Conservation (phyloP, 2,113 vertebrate species). For the Centropus unirufus region DNA sequence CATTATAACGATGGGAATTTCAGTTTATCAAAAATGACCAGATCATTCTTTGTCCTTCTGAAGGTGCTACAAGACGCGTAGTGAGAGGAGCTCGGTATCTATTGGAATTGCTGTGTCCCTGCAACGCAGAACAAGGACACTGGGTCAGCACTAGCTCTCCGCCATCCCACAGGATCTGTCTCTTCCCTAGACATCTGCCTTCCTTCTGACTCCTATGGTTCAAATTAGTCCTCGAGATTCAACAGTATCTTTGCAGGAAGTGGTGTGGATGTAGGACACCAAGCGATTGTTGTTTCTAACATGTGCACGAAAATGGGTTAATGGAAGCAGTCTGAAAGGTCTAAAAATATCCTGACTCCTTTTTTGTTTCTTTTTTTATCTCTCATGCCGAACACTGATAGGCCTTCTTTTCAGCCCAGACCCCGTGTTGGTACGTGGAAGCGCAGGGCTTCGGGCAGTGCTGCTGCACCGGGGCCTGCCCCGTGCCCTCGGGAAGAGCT, state of each 20-base stretch:
- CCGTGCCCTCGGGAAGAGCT: neutral
- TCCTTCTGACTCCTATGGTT: neutral
- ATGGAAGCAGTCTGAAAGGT: neutral
- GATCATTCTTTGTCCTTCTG: neutral
- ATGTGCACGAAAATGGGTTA: neutral
- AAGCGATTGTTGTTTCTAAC: neutral
- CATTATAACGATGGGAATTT: neutral
- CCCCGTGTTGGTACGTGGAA: neutral
- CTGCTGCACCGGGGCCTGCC: neutral
- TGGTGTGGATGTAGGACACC: neutral
- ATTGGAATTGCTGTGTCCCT: neutral
- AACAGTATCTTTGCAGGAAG: neutral
- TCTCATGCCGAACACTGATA: neutral
- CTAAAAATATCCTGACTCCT: neutral
- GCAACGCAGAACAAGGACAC: neutral
- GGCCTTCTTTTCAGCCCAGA: neutral
- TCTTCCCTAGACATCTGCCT: neutral
- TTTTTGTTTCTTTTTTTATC: neutral
- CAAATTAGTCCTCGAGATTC: neutral
- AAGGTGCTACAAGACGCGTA: neutral
- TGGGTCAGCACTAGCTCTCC: neutral
- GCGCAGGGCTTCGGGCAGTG: neutral
- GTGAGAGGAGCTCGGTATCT: neutral
- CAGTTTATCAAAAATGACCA: neutral
- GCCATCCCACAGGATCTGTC: neutral